These are phyloP conservation scores for Eurytoma californica DNA, from an alignment of 2,888 invertebrate genomes.

Conservation along the genomic window DNA sequence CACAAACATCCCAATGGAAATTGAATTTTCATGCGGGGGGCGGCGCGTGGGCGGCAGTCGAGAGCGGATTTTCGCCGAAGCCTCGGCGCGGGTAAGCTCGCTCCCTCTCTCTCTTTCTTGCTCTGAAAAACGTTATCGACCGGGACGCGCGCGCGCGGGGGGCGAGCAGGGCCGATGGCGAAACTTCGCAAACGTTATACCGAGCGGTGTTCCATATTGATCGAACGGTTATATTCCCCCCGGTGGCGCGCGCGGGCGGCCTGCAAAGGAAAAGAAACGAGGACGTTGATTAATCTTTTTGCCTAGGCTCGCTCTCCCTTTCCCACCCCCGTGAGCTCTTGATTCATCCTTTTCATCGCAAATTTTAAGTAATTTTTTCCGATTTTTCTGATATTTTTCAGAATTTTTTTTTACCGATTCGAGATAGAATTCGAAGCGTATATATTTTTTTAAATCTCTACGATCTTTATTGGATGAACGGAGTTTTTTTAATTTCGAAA, in stretches of 20 bases:
- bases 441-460: too few relatives aligned
- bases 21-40: conserved; percentile 30
- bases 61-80: conserved; percentile 23
- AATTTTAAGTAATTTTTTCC: conserved; percentile 26
- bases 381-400: background rate
- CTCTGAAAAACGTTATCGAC: conserved; percentile 52
- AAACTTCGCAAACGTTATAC: conserved; percentile 49
- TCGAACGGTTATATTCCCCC: conserved; percentile 48
- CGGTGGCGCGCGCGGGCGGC: background rate
- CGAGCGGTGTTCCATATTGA: conserved; percentile 46
- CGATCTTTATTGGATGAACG: too few relatives aligned
- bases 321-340: background rate
- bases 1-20: conserved; percentile 39
- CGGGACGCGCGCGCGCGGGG: background rate
- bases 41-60: background rate
- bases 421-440: background rate
- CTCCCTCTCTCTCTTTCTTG: conserved; percentile 16
- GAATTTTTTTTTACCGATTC: background rate
- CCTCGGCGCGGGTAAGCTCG: background rate
- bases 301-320: background rate
- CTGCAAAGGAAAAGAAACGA: conserved; percentile 37
- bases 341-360: background rate
- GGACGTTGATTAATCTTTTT: conserved; percentile 54
- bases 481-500: too few relatives aligned
- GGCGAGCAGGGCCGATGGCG: conserved; percentile 5